Percentiles rank a stretch among this genome's conserved stretches.
phyloP scores from a whole-genome alignment of 2,113 vertebrate species.

The Triplophysa rosa region DNA sequence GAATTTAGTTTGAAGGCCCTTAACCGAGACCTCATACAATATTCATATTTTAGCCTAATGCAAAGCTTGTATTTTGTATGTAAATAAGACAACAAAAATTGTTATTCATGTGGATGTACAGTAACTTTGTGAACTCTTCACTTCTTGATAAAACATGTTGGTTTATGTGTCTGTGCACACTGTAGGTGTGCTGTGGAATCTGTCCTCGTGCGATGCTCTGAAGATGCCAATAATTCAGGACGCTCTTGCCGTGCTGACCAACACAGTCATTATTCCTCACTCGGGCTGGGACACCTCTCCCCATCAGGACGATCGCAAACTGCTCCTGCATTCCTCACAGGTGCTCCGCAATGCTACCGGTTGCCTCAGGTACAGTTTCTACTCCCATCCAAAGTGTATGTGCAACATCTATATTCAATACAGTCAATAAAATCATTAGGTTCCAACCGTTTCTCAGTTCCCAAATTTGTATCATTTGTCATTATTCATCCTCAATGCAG shows the following conservation, averaged over 20 bases:
- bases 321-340: conserved; percentile 96
- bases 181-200: conserved; percentile 95
- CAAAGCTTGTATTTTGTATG: neutral
- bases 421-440: too few species aligned
- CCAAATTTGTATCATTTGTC: too few species aligned
- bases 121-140: neutral
- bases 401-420: too few species aligned
- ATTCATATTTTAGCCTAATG: neutral
- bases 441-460: too few species aligned
- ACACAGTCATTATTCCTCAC: conserved; percentile 97
- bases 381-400: neutral
- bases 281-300: conserved; percentile 96
- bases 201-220: conserved; percentile 95
- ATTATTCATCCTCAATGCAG: neutral
- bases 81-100: neutral
- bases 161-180: conserved; percentile 7
- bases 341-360: conserved; percentile 98
- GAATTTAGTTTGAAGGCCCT: neutral
- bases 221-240: conserved; percentile 99
- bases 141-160: neutral
- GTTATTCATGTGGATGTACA: neutral
- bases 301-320: conserved; percentile 93
- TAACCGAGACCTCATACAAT: conserved; percentile 5
- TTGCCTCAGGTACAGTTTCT: conserved; percentile 86
- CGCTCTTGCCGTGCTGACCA: conserved; percentile 93